These are phyloP conservation scores for Machimus atricapillus DNA, from an alignment of 2,888 invertebrate genomes.

Conservation along the genomic window DNA sequence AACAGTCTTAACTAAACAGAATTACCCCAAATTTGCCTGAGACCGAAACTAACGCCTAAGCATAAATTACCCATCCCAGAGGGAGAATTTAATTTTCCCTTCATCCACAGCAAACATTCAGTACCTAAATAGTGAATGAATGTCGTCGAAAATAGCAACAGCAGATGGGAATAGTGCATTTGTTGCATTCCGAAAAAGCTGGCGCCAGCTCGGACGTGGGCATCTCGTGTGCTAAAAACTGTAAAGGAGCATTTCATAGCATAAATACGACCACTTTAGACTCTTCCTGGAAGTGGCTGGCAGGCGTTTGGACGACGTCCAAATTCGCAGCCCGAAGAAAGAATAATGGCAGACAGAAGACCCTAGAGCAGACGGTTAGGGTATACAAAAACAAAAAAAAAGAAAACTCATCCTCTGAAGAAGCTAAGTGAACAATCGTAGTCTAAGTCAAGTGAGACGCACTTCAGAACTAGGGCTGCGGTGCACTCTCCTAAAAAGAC, in stretches of 20 bases:
- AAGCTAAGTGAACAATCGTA: background rate
- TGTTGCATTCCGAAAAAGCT: slow-evolving; percentile 14
- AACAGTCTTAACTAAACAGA: background rate
- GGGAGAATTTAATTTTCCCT: background rate
- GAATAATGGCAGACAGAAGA: background rate
- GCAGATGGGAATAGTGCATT: background rate
- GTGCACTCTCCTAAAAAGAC: background rate
- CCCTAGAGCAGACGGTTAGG: background rate
- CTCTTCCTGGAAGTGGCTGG: background rate
- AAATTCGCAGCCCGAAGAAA: slow-evolving; percentile 5
- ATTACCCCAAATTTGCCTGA: background rate
- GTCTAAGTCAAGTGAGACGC: background rate
- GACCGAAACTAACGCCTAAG: background rate
- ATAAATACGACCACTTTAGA: background rate
- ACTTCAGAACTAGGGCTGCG: background rate
- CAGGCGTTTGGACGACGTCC: background rate
- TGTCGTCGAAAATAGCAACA: slow-evolving; percentile 17
- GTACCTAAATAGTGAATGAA: background rate
- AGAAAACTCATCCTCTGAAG: background rate
- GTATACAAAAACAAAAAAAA: background rate
- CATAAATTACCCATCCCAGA: background rate
- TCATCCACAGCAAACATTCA: background rate
- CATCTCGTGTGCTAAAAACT: background rate
- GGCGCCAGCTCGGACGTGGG: background rate
- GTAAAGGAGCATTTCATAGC: background rate